These are phyloP conservation scores for Saguinus midas DNA, from an alignment of 2,113 vertebrate species.

Conservation along the genomic window DNA sequence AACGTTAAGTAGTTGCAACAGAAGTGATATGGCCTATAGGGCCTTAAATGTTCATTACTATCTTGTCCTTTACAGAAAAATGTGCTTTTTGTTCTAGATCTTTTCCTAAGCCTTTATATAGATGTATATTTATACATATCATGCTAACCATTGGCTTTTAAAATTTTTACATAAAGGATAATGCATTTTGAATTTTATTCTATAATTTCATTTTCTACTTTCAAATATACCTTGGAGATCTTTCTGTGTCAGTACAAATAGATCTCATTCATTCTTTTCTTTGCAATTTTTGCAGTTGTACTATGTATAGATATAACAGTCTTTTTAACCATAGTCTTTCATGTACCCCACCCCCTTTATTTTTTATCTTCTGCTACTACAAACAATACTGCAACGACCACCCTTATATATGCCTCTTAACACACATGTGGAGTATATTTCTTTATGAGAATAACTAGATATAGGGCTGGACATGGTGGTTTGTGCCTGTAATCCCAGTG, in stretches of 20 bases:
- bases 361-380: neutral
- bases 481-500: no score
- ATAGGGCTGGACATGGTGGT: no score
- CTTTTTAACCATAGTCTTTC: neutral
- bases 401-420: neutral
- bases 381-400: neutral
- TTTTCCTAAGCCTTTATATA: neutral
- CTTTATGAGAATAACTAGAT: neutral
- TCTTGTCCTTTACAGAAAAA: neutral
- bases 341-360: neutral
- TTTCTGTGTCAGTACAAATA: neutral
- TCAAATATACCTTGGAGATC: neutral
- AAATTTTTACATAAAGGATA: neutral
- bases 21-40: neutral
- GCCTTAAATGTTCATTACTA: neutral
- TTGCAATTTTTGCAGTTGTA: neutral
- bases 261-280: neutral
- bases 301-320: neutral
- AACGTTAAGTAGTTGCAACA: neutral
- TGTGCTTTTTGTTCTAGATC: neutral
- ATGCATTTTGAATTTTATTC: neutral
- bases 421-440: neutral
- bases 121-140: neutral
- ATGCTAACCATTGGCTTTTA: neutral
- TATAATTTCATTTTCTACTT: neutral